Percentiles rank a stretch among this genome's conserved stretches.
Conservation (phyloP, 2,797 vertebrate species). For the Cynopterus sphinx region DNA sequence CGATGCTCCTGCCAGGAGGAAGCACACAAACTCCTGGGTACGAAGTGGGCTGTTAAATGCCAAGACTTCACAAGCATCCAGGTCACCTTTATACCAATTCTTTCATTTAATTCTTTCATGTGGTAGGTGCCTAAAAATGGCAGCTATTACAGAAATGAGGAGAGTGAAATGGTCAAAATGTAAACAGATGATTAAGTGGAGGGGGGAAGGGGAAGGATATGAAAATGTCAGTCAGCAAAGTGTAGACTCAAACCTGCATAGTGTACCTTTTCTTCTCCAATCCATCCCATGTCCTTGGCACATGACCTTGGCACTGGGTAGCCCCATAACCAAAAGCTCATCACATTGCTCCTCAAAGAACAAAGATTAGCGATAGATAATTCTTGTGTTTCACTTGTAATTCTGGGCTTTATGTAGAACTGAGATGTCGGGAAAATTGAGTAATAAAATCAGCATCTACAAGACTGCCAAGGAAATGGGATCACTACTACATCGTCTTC, state of each 20-base stretch:
- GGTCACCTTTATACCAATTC: background rate
- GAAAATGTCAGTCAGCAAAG: background rate
- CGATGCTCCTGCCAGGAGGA: accelerated
- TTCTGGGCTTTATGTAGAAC: background rate
- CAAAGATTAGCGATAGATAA: background rate
- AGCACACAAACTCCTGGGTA: background rate
- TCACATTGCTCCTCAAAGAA: background rate
- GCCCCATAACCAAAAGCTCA: background rate
- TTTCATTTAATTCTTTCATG: background rate
- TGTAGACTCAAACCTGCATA: background rate
- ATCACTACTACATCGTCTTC: background rate
- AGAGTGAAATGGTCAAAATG: background rate
- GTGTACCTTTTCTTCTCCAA: background rate
- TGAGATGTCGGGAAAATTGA: background rate
- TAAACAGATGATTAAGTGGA: background rate
- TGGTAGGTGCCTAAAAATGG: background rate
- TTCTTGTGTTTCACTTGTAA: background rate
- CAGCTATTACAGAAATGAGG: background rate
- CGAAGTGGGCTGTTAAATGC: too few relatives aligned
- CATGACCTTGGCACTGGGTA: background rate
- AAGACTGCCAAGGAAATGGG: background rate
- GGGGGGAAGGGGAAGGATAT: background rate
- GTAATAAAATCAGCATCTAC: background rate
- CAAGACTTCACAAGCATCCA: background rate
- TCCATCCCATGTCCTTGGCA: background rate